Base-by-base conservation (phyloP, 1,140 invertebrate species). In the Bactericera cockerelli region DNA sequence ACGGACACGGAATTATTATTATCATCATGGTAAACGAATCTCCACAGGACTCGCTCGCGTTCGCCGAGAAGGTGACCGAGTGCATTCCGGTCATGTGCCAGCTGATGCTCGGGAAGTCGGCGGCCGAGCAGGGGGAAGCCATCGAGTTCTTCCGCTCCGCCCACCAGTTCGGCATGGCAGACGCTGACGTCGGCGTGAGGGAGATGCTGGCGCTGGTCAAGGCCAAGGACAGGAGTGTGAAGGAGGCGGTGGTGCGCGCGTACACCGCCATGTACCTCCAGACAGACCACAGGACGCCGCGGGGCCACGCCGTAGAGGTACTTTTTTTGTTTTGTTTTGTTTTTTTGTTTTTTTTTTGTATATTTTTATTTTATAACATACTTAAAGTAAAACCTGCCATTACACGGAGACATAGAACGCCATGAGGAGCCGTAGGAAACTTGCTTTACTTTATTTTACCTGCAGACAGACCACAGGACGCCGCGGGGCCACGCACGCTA, bases 141-240 rank as follows among this genome's bases (percentile, higher is more conserved):
- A 84, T 92, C 39, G 80, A 87, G 55, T 87, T 93, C 67, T 86
- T 93, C 62, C 86, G 86, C 0, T 80, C 80, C 0, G 85, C 85
- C 2, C 84, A 82, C 67, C 79, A 87, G 65, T 89, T 90, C 69
- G 80, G 82, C 55, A 76, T 93, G 14, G 74, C 79, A 36, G 80
- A 84, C 6, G 81, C 86, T 11, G 77, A 83, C 65, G 63, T 71
- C 24, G 86, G 85, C 11, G 78, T 93, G 24, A 75, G 79, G 14
- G 77, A 81, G 65, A 90, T 92, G 78, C 69, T 93, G 53, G 74
- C 79, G 55, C 76, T 93, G 60, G 79, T 89, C 1, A 86, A 81
- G 77, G 82, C 80, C 42, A 79, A 73, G 65, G 86, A 81, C 74
- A 67, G 74, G 69, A 71, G 70, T 74, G 75, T 80, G 58, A 79